Evolutionary conservation across 2,797 vertebrate species (phyloP), one percentile per base, ranked within the genome.

Genomic region (Paramormyrops hopkinsi): DNA sequence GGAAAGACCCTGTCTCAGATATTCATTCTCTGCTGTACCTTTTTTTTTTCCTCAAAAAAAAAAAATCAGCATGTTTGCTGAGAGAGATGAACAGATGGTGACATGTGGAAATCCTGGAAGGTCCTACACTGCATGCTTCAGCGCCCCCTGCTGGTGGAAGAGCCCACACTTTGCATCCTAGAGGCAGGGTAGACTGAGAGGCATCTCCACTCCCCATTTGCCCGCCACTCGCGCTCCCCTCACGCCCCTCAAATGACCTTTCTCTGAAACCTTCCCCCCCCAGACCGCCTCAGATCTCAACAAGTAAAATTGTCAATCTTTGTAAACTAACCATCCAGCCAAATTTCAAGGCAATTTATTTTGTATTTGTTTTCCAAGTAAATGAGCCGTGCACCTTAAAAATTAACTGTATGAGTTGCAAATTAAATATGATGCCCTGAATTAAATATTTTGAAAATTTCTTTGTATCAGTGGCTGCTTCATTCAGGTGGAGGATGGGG

Each of bases 41-140:
- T 90, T 76, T 76, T 69, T 69, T 69, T 11, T 5, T 1, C 54
- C 54, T 7, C 17, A 12, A 37, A 84, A 62, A 69, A 65, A 65
- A 29, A 12, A 69, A 51, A 62, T 56, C 29, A 41, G 19, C 41
- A 48, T 90, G 17, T 90, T 89, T 91, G 65, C 90, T 85, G 69
- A 90, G 88, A 86, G 85, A 89, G 87, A 90, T 90, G 89, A 90
- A 88, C 92, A 93, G 91, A 93, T 92, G 92, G 92, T 91, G 88
- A 19, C 73, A 88, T 90, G 89, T 91, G 53, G 46, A 89, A 92
- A 89, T 92, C 91, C 90, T 92, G 91, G 92, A 90, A 91, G 91
- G 89, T 92, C 76, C 88, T 88, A 82, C 90, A 91, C 92, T 91
- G 91, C 91, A 25, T 79, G 83, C 65, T 92, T 90, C 92, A 92